Evolutionary conservation across 2,888 invertebrate genomes (phyloP), one percentile per base, ranked within the genome.

Genomic region (Spodoptera exigua): DNA sequence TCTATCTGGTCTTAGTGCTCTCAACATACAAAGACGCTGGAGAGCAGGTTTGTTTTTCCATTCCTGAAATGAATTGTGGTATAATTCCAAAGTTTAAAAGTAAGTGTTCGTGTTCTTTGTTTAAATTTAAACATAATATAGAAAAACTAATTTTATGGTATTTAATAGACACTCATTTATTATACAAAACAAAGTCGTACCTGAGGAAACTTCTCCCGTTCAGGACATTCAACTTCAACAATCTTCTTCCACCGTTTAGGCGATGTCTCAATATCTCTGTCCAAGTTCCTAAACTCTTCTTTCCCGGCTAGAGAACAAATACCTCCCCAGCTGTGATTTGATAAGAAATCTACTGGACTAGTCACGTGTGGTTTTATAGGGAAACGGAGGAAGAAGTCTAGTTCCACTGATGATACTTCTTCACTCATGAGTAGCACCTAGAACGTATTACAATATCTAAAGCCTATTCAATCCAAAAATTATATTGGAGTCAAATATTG

Each of bases 221-320:
- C 99, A 0, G 99, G 99, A 81, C 97, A 97, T 84, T 99, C 99
- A 78, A 97, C 97, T 91, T 99, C 99, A 1, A 99, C 97, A 80
- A 99, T 96, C 90, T 99, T 99, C 89, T 99, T 99, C 99, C 99
- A 99, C 57, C 99, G 95, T 86, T 99, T 99, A n/a, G 98, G 97
- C 0, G 98, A 98, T 3, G 97, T 98, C 91, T 99, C 99, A 76
- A 99, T 99, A 86, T 99, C 99, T 65, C 99, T 95, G 87, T 99
- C 99, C 61, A 99, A 94, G 89, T 99, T 99, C 70, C 98, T 95
- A 87, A 98, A 99, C 86, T 99, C 99, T 79, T 99, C 99, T 91
- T 98, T 97, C 51, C 96, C 95, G 21, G 98, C 96, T 63, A 99
- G 95, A 76, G 98, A 97, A 89, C 99, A 98, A 77, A 99, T 97